These are phyloP conservation scores for Chelidonichthys spinosus DNA, from an alignment of 2,797 vertebrate species.

Conservation along the genomic window DNA sequence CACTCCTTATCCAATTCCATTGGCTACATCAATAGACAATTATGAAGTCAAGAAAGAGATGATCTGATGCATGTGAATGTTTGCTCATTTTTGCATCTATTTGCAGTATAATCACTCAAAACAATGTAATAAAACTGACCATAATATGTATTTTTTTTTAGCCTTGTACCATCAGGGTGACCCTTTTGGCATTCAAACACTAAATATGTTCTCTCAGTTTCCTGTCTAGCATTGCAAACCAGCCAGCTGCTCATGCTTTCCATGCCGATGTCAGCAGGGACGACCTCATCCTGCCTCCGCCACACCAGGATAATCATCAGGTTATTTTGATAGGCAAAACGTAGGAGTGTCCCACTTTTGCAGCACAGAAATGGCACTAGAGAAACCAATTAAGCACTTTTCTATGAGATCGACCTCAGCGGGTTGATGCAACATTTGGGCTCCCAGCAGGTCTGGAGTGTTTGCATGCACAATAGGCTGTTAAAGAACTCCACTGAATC, in stretches of 20 bases:
- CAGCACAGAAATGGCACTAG: slow-evolving; percentile 26
- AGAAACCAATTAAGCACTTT: slow-evolving; percentile 51
- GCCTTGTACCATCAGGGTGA: not conserved
- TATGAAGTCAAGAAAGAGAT: not conserved
- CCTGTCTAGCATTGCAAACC: not conserved
- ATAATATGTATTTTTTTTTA: not conserved
- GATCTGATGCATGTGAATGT: not conserved
- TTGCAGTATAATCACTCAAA: not conserved
- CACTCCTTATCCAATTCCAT: not conserved
- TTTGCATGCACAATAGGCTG: slow-evolving; percentile 39
- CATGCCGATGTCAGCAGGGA: slow-evolving; percentile 6
- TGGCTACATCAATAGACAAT: not conserved
- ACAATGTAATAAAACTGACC: not conserved
- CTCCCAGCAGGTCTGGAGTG: slow-evolving; percentile 60
- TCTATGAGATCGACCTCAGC: slow-evolving; percentile 30
- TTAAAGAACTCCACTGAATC: slow-evolving; percentile 12
- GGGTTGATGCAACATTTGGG: slow-evolving; percentile 53
- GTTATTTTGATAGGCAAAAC: slow-evolving; percentile 42
- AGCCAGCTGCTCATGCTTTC: slow-evolving; percentile 30
- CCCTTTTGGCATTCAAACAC: not conserved
- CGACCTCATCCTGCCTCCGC: slow-evolving; percentile 8
- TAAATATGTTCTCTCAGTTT: too few species aligned
- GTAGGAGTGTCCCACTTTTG: slow-evolving; percentile 19
- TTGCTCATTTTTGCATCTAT: not conserved
- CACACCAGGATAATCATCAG: slow-evolving; percentile 25